Base-by-base conservation (phyloP, 2,888 invertebrate species). In the Phlogophora meticulosa region DNA sequence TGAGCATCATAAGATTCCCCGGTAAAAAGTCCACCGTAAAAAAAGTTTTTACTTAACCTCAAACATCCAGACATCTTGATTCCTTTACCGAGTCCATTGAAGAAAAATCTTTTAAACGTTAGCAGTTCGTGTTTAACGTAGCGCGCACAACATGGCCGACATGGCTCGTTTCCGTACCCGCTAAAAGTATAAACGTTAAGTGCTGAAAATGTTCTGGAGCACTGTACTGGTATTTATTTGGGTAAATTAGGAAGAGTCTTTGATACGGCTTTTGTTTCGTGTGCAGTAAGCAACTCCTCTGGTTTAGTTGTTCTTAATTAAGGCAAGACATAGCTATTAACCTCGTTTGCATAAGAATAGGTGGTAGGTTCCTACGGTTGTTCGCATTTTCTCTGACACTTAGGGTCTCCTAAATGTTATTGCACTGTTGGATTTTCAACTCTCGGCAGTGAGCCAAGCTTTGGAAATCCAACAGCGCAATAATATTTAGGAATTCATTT, bases 121-220 rank as follows among this genome's bases (percentile, higher is more conserved):
- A 65, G 65, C 63, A 53, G 70, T 73, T 80, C 70, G 13, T 64
- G 81, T 71, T 80, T 49, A 80, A 78, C 79, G 76, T 73, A 76
- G 48, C 81, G 73, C 76, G 46, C 32, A 67, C 42, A 62, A 59
- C 71, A 73, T 76, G 70, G 55, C 64, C 67, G 79, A 66, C 79
- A 71, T 62, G 81, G 28, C 65, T 76, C 71, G 73, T 76, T 76
- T 81, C 81, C 81, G 62, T 24, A 43, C 52, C 32, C 32, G 64
- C 76, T 81, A 78, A 78, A 80, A 78, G 65, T 81, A 65, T 78
- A 78, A 75, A 68, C 51, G 60, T 28, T 76, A 73, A 76, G 76
- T 76, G 69, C 78, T 78, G 34, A 45, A 57, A 68, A 62, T 72
- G 58, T 51, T 72, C 53, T 34, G 32, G 56, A 57, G 58, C 13